These are phyloP conservation scores for Coelogynopora nodosa DNA, from an alignment of 2,888 invertebrate genomes.

Conservation along the genomic window DNA sequence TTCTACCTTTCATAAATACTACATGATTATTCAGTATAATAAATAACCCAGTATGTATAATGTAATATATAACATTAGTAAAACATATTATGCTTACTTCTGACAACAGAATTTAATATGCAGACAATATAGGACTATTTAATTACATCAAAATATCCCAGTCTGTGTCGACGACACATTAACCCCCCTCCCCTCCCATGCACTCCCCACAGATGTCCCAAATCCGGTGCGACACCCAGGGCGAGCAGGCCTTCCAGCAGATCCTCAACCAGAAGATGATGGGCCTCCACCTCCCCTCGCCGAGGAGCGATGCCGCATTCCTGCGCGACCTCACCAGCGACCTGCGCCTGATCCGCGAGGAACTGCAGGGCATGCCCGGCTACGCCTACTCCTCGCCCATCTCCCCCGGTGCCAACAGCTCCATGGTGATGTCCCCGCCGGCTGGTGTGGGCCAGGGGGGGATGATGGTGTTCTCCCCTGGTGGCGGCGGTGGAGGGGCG, in stretches of 20 bases:
- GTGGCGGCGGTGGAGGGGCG: background rate
- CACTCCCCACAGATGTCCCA: conserved; percentile 57
- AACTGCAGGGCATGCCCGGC: conserved; percentile 63
- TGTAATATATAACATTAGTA: too few species aligned
- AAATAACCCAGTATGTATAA: too few species aligned
- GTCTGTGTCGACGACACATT: too few species aligned
- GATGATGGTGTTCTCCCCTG: background rate
- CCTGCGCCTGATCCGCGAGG: conserved; percentile 78
- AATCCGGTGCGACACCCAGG: conserved; percentile 62
- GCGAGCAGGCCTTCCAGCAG: conserved; percentile 63
- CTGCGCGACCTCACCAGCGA: conserved; percentile 81
- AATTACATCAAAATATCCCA: too few species aligned
- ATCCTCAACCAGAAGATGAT: conserved; percentile 78
- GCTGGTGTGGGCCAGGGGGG: background rate
- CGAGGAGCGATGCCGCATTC: conserved; percentile 78
- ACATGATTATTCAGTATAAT: too few species aligned
- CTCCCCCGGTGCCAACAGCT: background rate
- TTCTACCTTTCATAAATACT: too few species aligned
- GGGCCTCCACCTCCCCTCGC: conserved; percentile 71
- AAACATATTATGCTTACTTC: too few species aligned
- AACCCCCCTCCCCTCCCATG: too few species aligned
- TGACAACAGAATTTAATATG: too few species aligned
- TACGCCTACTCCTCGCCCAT: background rate
- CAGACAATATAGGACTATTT: too few species aligned
- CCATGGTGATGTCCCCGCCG: background rate